Conservation (phyloP, 2,113 vertebrate genomes). For the Oncorhynchus keta region DNA sequence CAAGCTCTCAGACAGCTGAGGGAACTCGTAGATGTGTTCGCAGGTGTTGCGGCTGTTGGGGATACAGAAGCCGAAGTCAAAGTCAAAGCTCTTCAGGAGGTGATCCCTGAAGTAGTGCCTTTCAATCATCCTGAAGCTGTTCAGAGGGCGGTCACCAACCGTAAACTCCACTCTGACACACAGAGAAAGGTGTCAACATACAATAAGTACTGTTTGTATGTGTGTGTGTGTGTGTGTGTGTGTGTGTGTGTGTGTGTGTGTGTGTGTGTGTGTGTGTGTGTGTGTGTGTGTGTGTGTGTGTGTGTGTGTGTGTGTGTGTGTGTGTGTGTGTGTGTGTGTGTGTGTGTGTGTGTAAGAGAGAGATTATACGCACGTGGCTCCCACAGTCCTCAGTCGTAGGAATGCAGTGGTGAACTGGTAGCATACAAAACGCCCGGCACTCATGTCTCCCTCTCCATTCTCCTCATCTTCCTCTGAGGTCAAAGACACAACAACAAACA, state of each 20-base stretch:
- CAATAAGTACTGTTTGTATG: not conserved
- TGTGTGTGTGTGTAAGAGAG: not conserved
- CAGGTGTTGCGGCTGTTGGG: constrained; percentile 93
- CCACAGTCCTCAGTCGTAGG: constrained; percentile 86
- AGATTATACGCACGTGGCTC: constrained; percentile 85
- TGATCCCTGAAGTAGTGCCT: constrained; percentile 91
- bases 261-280: not conserved
- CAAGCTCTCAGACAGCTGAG: constrained; percentile 88
- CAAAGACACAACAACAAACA: not conserved
- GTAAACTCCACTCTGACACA: constrained; percentile 89
- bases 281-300: not conserved
- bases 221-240: not conserved
- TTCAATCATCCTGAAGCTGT: constrained; percentile 93
- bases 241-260: not conserved
- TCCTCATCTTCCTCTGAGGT: constrained; percentile 72
- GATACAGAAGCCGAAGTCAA: constrained; percentile 96
- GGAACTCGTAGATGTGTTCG: constrained; percentile 95
- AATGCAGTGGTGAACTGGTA: constrained; percentile 95
- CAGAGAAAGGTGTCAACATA: not conserved
- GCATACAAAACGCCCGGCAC: constrained; percentile 86
- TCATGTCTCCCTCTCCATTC: constrained; percentile 74
- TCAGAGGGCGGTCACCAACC: constrained; percentile 86
- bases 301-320: not conserved
- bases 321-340: not conserved
- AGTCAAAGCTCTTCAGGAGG: constrained; percentile 94